Base-by-base conservation (phyloP, 2,888 invertebrate genomes). In the Diaperis boleti region DNA sequence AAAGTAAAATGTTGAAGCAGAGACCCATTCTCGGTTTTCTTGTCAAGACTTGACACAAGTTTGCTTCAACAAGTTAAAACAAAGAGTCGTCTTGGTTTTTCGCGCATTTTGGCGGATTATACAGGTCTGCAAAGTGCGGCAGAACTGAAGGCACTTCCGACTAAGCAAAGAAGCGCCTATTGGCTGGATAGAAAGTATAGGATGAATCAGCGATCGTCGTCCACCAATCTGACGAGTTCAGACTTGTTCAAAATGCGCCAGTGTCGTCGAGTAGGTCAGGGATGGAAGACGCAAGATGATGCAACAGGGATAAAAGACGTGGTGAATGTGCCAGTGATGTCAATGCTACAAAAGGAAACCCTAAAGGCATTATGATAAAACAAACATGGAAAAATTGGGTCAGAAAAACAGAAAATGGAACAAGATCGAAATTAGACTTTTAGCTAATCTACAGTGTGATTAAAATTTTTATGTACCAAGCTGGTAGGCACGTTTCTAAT, bases 211-310 rank as follows among this genome's bases (percentile, higher is more conserved):
- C 54, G 41, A 11, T 14, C 15, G 15, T 4, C 14, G 14, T 54
- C 54, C 54, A 54, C 54, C 54, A 54, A 54, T 54, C 54, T 54
- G 54, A 54, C 54, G 20, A 17, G 54, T 54, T 42, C 17, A n/a
- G 41, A 54, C 54, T 54, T 54, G 54, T 54, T 54, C 41, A 54
- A 52, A 42, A 54, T 42, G 22, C 29, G 54, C 11, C 41, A 37
- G 50, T 50, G 50, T 31, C 22, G 47, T 37, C 37, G 54, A 35
- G 33, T 35, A 50, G 33, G 33, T 37, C n/a, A 7, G 50, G 50
- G 47, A 17, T 20, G 41, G 17, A 42, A 10, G 15, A 39, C 14
- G 4, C 15, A 39, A 13, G 33, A 33, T 49, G 49, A 33, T 49
- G 49, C 33, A 33, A 33, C 13, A 14, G 20, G 11, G 20, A 17